These are phyloP conservation scores for Mystacides longicornis DNA, from an alignment of 2,888 invertebrate species.

Conservation along the genomic window DNA sequence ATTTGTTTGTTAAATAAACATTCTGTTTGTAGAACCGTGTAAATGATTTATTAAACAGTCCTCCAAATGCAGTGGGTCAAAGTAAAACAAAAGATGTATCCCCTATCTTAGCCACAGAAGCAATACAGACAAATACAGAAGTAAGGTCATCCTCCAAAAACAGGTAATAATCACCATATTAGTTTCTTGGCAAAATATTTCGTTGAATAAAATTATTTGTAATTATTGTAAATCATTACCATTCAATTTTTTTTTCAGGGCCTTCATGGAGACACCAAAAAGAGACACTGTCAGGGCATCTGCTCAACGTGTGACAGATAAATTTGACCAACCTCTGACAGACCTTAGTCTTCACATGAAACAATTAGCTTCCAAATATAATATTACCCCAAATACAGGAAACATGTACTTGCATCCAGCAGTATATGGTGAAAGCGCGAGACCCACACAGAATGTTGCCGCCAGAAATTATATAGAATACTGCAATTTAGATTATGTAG, in stretches of 20 bases:
- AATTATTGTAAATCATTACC: too few species aligned
- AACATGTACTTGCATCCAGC: neutral
- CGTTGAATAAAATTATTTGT: too few species aligned
- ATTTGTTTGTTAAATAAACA: neutral
- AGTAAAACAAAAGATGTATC: neutral
- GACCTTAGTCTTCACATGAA: constrained; percentile 48
- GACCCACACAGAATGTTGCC: too few species aligned
- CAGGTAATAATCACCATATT: too few species aligned
- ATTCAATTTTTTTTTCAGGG: too few species aligned
- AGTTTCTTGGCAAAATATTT: too few species aligned
- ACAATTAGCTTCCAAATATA: constrained; percentile 44
- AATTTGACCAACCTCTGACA: constrained; percentile 19
- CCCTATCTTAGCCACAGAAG: constrained; percentile 21
- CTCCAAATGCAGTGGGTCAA: constrained; percentile 34
- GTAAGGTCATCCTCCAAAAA: too few species aligned
- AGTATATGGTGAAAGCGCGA: neutral
- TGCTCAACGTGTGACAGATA: neutral
- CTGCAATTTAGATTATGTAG: too few species aligned
- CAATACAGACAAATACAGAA: neutral
- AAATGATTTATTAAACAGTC: constrained; percentile 46
- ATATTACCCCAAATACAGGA: constrained; percentile 26
- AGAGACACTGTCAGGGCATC: neutral
- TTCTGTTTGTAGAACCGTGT: constrained; percentile 39
- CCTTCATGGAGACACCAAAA: neutral
- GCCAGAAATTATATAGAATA: too few species aligned